Base-by-base conservation (phyloP, 2,113 vertebrate genomes). In the Zosterops hypoxanthus region DNA sequence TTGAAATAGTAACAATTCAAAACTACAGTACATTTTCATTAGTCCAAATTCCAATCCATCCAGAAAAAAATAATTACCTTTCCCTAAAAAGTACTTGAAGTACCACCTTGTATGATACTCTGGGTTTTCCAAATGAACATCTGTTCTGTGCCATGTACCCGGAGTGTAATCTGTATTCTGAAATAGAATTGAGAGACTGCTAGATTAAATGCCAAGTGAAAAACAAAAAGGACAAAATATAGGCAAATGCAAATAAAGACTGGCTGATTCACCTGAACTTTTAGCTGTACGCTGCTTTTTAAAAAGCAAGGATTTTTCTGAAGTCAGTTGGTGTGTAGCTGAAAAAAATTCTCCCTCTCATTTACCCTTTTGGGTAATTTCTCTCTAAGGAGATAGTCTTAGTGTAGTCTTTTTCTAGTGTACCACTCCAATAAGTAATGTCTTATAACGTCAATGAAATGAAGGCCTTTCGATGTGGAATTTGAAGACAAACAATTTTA, bases 41-140 rank as follows among this genome's bases (percentile, higher is more conserved):
- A 36, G 66, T 34, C 10, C 65, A 46, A 80, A 52, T 25, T 33
- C 66, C 31, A 94, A 85, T 15, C 26, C 42, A 42, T 31, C 75
- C 4, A 3, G 56, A 86, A 82, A 83, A 85, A 44, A 18, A 16
- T 44, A 91, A 95, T 98, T 98, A 99, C 99, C 99, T 99, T 99
- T 99, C 97, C 99, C 99, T 97, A 99, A 98, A 96, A 99, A 99
- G 97, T 99, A 99, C 95, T 99, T 99, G 97, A 99, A 99, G 97
- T 99, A 99, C 99, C 99, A 99, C 98, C 99, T 98, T 91, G 99
- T 99, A 96, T 99, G 99, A 98, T 99, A 99, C 76, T 99, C 99
- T 22, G 99, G 99, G 95, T 99, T 99, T 98, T 99, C 99, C 98
- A 99, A 97, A 97, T 99, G 99, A 96, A 99, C 99, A 12, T 99